These are phyloP conservation scores for Troides oblongomaculatus DNA, from an alignment of 2,888 invertebrate species.

Conservation along the genomic window DNA sequence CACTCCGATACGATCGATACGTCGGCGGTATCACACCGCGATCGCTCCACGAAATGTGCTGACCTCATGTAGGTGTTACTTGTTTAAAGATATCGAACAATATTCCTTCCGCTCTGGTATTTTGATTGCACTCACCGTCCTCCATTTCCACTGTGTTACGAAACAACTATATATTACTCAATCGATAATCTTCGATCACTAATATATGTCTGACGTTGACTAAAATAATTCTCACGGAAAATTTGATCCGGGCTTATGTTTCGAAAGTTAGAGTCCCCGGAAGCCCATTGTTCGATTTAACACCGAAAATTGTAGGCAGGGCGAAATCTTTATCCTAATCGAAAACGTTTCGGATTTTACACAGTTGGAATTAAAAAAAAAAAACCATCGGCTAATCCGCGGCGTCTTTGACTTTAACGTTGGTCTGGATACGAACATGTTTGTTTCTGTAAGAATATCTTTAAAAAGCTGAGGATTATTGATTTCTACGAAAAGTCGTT, in stretches of 20 bases:
- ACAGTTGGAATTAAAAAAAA: constrained; percentile 47
- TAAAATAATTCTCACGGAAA: constrained; percentile 50
- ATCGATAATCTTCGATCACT: neutral
- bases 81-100: constrained; percentile 53
- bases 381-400: constrained; percentile 72
- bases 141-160: constrained; percentile 2
- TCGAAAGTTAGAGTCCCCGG: constrained; percentile 60
- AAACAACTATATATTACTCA: constrained; percentile 23
- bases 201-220: neutral
- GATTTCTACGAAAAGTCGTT: constrained; percentile 71
- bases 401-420: constrained; percentile 68
- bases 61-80: constrained; percentile 73
- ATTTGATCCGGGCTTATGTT: constrained; percentile 58
- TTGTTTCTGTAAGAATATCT: constrained; percentile 67
- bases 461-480: constrained; percentile 73
- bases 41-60: constrained; percentile 72
- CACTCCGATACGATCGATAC: constrained; percentile 74
- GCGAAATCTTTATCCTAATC: constrained; percentile 70
- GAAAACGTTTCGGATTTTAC: constrained; percentile 70
- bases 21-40: constrained; percentile 74
- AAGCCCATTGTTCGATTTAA: constrained; percentile 66
- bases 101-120: constrained; percentile 47
- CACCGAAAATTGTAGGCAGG: constrained; percentile 59
- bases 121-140: constrained; percentile 47
- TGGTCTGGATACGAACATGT: constrained; percentile 55